phyloP scores from a whole-genome alignment of 2,113 vertebrate species.

The Bagarius yarrelli region DNA sequence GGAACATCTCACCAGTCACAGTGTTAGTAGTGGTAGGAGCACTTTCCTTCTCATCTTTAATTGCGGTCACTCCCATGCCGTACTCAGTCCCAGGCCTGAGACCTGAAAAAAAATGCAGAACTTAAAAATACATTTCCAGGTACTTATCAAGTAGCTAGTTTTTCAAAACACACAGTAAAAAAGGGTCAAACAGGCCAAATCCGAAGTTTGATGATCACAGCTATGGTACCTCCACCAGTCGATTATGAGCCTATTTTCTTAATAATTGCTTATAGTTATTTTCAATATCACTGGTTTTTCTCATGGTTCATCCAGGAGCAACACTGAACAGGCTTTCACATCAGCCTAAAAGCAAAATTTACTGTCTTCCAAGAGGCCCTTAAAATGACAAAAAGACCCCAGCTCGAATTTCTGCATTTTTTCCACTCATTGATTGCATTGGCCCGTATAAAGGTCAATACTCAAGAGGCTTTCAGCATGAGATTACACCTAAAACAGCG shows the following conservation, averaged over 20 bases:
- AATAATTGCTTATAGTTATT: slow-evolving; percentile 20
- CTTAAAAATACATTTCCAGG: slow-evolving; percentile 5
- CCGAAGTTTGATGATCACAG: background rate
- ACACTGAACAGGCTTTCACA: slow-evolving; percentile 44
- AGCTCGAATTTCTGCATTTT: slow-evolving; percentile 54
- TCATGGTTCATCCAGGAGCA: background rate
- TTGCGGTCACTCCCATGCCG: slow-evolving; percentile 91
- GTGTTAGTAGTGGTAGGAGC: slow-evolving; percentile 88
- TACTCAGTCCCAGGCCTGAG: slow-evolving; percentile 93
- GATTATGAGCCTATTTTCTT: slow-evolving; percentile 14
- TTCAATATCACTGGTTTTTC: slow-evolving; percentile 29
- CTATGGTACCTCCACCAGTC: background rate
- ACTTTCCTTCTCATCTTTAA: slow-evolving; percentile 88
- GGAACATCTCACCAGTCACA: slow-evolving; percentile 82
- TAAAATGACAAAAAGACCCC: slow-evolving; percentile 58
- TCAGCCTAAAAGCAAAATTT: slow-evolving; percentile 53
- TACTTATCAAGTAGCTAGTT: background rate
- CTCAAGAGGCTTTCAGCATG: slow-evolving; percentile 65
- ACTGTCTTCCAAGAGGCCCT: slow-evolving; percentile 55
- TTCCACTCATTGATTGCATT: slow-evolving; percentile 65
- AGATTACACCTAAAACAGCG: slow-evolving; percentile 73
- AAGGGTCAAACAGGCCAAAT: background rate
- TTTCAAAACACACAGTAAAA: background rate
- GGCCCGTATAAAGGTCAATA: slow-evolving; percentile 70
- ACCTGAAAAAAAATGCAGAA: slow-evolving; percentile 65